phyloP scores from a whole-genome alignment of 1,140 invertebrate species.

The Drosophila pachea region DNA sequence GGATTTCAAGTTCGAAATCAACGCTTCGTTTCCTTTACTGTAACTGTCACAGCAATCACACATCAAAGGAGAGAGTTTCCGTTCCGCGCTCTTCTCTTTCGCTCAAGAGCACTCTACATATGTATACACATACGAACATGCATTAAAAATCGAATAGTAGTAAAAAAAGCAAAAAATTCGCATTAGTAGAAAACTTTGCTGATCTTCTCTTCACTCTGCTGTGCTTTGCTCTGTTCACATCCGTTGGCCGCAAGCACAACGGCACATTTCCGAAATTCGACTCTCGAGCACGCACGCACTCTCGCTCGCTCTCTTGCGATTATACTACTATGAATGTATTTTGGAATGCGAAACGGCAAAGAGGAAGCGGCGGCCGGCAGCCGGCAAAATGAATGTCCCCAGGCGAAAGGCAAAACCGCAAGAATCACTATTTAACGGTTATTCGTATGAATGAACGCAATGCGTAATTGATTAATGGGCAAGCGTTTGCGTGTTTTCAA shows the following conservation, averaged over 20 bases:
- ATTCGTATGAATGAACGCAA: constrained; percentile 5
- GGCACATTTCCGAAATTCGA: constrained; percentile 37
- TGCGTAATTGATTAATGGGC: background rate
- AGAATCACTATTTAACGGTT: constrained; percentile 15
- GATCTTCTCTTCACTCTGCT: background rate
- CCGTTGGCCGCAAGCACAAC: constrained; percentile 31
- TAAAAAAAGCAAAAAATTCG: constrained; percentile 16
- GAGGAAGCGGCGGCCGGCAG: constrained; percentile 12
- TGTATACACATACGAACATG: background rate
- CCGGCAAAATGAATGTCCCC: constrained; percentile 5
- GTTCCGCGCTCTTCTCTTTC: background rate
- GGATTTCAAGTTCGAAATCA: constrained; percentile 3
- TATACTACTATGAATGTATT: constrained; percentile 1
- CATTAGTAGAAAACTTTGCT: constrained; percentile 11
- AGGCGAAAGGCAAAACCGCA: constrained; percentile 19
- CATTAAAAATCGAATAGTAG: constrained; percentile 2
- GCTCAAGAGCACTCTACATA: background rate
- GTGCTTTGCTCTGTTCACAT: constrained; percentile 23
- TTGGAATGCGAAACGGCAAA: constrained; percentile 20
- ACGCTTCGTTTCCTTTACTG: background rate
- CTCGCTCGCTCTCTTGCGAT: background rate
- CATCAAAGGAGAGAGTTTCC: constrained; percentile 3
- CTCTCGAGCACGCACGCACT: background rate
- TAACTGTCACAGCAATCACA: background rate
- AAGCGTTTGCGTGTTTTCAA: background rate